These are phyloP conservation scores for Holocentrus rufus DNA, from an alignment of 2,797 vertebrate genomes.

Conservation along the genomic window DNA sequence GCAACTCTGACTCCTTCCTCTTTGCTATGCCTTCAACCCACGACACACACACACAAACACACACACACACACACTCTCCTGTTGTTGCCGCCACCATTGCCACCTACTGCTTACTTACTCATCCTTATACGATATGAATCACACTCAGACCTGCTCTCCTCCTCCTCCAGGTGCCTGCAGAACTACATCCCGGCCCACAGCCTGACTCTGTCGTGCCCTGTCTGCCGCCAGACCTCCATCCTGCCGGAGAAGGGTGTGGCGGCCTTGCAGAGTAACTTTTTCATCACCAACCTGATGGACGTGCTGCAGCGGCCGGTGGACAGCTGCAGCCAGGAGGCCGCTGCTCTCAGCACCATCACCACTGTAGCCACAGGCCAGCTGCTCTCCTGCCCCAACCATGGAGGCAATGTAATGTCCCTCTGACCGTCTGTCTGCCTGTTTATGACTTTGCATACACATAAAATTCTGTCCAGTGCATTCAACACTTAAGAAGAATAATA, in stretches of 20 bases:
- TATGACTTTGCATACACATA: background rate
- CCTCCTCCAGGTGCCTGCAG: constrained; percentile 90
- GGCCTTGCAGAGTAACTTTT: constrained; percentile 98
- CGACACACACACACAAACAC: background rate
- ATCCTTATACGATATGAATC: no score
- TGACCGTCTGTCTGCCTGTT: background rate
- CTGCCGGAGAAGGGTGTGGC: constrained; percentile 98
- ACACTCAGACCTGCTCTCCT: background rate
- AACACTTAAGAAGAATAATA: background rate
- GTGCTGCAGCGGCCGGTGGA: constrained; percentile 92
- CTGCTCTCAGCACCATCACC: constrained; percentile 87
- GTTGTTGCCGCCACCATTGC: no score
- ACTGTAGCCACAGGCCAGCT: constrained; percentile 89
- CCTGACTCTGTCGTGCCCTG: constrained; percentile 95
- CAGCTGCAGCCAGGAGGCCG: constrained; percentile 85
- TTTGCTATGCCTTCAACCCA: background rate
- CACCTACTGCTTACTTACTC: no score
- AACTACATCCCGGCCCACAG: constrained; percentile 98
- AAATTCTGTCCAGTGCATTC: no score
- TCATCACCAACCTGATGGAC: constrained; percentile 99
- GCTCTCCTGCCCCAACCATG: constrained; percentile 95
- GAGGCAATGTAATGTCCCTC: constrained; percentile 88
- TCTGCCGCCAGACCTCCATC: constrained; percentile 98
- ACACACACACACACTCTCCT: no score
- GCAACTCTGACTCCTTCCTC: background rate